Evolutionary conservation across 2,113 vertebrate genomes (phyloP), one percentile per base, ranked within the genome.

Genomic region (Oryzias javanicus): DNA sequence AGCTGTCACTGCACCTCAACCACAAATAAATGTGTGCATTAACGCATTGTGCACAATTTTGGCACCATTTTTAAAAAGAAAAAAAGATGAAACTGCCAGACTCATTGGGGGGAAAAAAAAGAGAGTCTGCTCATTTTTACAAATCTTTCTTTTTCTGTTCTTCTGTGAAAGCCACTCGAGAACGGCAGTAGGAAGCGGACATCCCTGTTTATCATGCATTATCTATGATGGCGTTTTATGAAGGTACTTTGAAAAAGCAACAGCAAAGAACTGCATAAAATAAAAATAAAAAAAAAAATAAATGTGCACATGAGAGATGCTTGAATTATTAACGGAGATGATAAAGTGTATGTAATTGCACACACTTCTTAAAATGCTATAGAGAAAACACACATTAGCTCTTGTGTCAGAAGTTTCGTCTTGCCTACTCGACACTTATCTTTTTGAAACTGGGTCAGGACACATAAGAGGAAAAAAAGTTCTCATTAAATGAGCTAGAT

Each of bases 271-370:
- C 24, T 35, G 24, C 2, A 46, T 53, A 2, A 24, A 64, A 27
- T 53, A 49, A 49, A 14, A 64, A 72, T 67, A 55, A 48, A 25
- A 46, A 63, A 67, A 45, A 60, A 66, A 49, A 7, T 2, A 76
- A 27, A 53, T n/a, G 42, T 42, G 24, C 12, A 47, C 48, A 56
- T 66, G 68, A 64, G 19, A 20, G 20, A 51, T 6, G 41, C 64
- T 70, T 86, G 70, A 85, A 86, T 89, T 85, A 88, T 89, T 86
- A 81, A 86, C 81, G 65, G 73, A 79, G 64, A 77, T 77, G 85
- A 85, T 16, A 44, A 44, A 44, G 17, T 16, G 16, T 16, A 44
- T 16, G 6, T 5, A 16, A 17, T 44, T 44, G 19, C 64, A 64
- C 49, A 74, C 27, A 64, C 54, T 49, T 22, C 7, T 4, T 4